A percentile compares a stretch with the other conserved stretches of the same genome.
Evolutionary conservation across 2,888 invertebrate genomes (phyloP).

Genomic region (Drosophila sordidula): DNA sequence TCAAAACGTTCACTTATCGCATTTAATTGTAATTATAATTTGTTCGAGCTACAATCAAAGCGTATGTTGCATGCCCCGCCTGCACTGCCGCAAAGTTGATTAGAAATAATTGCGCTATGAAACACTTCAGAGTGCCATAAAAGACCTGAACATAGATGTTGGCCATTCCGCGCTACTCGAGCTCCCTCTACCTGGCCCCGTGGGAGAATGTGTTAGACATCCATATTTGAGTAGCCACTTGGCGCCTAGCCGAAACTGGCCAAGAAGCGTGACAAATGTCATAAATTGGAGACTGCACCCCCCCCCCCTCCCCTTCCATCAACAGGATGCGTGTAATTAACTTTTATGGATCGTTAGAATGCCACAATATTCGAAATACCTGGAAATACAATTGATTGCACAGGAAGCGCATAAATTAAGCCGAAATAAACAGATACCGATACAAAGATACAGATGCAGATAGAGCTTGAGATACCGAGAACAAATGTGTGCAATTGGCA

Average conservation of each 20-base stretch:
- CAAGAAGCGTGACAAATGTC: slow-evolving; percentile 45
- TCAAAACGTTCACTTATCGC: slow-evolving; percentile 47
- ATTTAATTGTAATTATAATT: slow-evolving; percentile 62
- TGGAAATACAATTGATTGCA: slow-evolving; percentile 56
- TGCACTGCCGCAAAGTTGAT: slow-evolving; percentile 24
- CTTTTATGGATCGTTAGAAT: slow-evolving; percentile 42
- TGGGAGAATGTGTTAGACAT: slow-evolving; percentile 27
- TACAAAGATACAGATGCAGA: slow-evolving; percentile 7
- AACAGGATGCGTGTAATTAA: slow-evolving; percentile 58
- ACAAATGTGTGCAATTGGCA: slow-evolving; percentile 34
- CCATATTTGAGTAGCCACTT: slow-evolving; percentile 32
- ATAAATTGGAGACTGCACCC: slow-evolving; percentile 1
- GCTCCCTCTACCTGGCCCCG: neutral
- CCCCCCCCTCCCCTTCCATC: neutral
- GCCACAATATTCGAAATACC: slow-evolving; percentile 28
- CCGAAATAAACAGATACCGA: slow-evolving; percentile 17
- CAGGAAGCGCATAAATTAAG: slow-evolving; percentile 66
- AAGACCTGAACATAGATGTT: slow-evolving; percentile 29
- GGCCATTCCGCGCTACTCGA: neutral
- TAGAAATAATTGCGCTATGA: slow-evolving; percentile 55
- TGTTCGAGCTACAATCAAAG: slow-evolving; percentile 36
- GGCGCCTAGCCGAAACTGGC: slow-evolving; percentile 37
- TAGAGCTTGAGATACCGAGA: slow-evolving; percentile 23
- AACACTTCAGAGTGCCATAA: slow-evolving; percentile 61
- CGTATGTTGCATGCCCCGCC: slow-evolving; percentile 4